Base-by-base conservation (phyloP, 2,797 vertebrate genomes). In the Rallus crepitans region DNA sequence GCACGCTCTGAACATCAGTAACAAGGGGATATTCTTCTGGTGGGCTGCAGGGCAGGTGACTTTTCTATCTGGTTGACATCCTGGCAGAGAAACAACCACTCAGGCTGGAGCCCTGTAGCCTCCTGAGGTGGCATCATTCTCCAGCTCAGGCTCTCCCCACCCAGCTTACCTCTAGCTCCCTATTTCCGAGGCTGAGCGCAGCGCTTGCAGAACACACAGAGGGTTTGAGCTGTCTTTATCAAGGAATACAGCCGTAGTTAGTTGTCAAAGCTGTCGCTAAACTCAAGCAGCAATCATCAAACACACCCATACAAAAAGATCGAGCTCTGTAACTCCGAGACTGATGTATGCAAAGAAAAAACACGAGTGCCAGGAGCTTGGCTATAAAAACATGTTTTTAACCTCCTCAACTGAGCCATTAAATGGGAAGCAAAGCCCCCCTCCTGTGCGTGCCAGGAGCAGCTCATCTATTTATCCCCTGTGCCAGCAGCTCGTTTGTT, bases 221-320 rank as follows among this genome's bases (percentile, higher is more conserved):
- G 87, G 71, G 21, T 1, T 55, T 31, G 15, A 75, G 64, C 56
- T 82, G 78, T 61, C 33, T 64, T 71, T 15, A 13, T 10, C n/a
- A 28, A 11, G 87, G 52, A 75, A 68, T 12, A n/a, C 7, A 64
- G 80, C 4, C 15, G 70, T 11, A 75, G 75, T 27, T 42, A 81
- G 37, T n/a, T 94, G 94, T 91, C 91, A 90, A 80, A 86, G 81
- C 82, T 88, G 90, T 81, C 76, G 15, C 19, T 82, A 88, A 89
- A 75, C 82, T 59, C 37, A 25, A 60, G 66, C 8, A 87, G 88
- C 11, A 50, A 87, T n/a, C 69, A 94, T 68, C 94, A 90, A 94
- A 94, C 66, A 66, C 2, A 25, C 52, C n/a, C 65, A 27, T 30
- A 76, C 64, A 88, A 55, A 53, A 71, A 53, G 66, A 40, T 3